phyloP scores from a whole-genome alignment of 2,888 invertebrate genomes.

The Slavum lentiscoides region DNA sequence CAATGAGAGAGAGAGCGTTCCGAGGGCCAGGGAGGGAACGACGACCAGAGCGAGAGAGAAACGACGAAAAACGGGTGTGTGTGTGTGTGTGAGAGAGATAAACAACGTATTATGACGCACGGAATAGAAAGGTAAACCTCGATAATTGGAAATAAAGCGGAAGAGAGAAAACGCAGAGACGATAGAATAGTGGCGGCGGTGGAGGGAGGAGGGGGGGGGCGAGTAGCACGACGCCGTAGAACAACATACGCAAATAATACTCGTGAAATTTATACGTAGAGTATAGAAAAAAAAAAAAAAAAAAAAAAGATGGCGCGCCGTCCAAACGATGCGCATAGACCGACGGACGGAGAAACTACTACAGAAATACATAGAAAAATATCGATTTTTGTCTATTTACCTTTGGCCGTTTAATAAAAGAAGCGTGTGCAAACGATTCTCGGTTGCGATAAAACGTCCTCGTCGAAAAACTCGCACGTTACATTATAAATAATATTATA shows the following conservation, averaged over 20 bases:
- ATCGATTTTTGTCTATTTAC: conserved; percentile 41
- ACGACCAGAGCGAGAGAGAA: no score
- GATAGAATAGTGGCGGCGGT: background rate
- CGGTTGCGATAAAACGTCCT: conserved; percentile 14
- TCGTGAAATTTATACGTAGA: background rate
- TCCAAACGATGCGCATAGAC: conserved; percentile 30
- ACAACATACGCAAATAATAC: background rate
- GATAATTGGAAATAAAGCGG: conserved; percentile 6
- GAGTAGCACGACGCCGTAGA: conserved; percentile 20
- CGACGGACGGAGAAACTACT: conserved; percentile 38
- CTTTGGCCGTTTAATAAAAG: conserved; percentile 32
- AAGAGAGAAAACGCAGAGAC: conserved; percentile 1
- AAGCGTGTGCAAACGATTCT: conserved; percentile 14
- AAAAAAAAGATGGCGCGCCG: conserved; percentile 51
- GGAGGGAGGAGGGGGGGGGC: background rate
- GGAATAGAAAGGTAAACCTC: background rate
- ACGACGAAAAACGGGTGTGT: background rate
- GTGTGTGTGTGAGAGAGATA: no score
- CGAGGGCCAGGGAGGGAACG: background rate
- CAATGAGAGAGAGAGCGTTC: background rate
- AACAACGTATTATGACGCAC: no score
- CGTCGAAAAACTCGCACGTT: conserved; percentile 28
- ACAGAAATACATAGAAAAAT: conserved; percentile 8
- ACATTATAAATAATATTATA: no score
- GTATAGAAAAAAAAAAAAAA: background rate